Evolutionary conservation across 2,797 vertebrate species (phyloP), one percentile per base, ranked within the genome.

Genomic region (Rhabdophis nuchalis): DNA sequence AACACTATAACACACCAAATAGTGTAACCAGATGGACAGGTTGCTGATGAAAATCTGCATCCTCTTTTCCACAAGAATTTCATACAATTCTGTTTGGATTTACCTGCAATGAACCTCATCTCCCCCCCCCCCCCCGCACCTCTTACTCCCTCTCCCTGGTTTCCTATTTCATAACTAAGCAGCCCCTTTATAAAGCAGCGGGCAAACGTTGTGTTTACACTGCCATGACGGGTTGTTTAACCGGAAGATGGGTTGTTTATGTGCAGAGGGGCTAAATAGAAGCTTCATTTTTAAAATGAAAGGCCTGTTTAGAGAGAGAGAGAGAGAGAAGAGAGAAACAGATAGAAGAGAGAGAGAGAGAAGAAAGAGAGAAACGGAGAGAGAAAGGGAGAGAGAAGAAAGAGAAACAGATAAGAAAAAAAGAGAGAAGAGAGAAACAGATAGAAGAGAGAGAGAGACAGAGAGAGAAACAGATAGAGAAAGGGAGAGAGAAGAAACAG

Each of bases 351-450:
- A 11, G 13, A 1, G 9, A 8, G 58, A 5, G 57, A 3, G 20
- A 10, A 5, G 4, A 5, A 50, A 50, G 46, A 5, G 46, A 50
- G 46, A 50, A 50, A 50, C 46, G 7, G 46, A 50, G 11, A 25
- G n/a, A 29, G 64, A 77, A 14, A 18, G 20, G 3, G 23, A 20
- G 25, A 10, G 25, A 9, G 5, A 5, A 50, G 46, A 50, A 50
- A 6, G 5, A 6, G 7, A 6, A 4, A 6, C 0, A 50, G 0
- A 6, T 0, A 5, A 6, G 46, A 50, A 5, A 50, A 50, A 50
- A 5, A 50, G 46, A 46, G 5, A 50, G 46, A 4, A 50, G 5
- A 7, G 6, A 54, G 46, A 50, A 50, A 50, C 46, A 50, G n/a
- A n/a, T n/a, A n/a, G 46, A 50, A 50, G 53, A 54, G 53, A 4